Conservation (phyloP, 2,888 invertebrate genomes). For the Laothoe populi region DNA sequence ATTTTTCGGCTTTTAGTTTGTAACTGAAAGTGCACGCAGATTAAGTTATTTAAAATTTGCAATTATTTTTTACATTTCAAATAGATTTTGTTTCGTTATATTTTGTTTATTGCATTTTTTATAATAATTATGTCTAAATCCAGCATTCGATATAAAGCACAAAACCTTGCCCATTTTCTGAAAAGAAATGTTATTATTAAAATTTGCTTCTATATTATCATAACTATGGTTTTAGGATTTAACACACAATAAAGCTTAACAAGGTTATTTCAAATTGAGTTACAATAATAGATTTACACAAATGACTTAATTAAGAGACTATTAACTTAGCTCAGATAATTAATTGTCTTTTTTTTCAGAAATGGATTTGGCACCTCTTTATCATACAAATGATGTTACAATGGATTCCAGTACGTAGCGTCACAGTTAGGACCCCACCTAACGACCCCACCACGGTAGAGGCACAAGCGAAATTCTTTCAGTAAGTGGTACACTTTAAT, state of each 20-base stretch:
- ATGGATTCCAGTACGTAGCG: conserved; percentile 54
- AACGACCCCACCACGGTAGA: conserved; percentile 66
- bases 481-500: conserved; percentile 61
- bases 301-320: too few relatives aligned
- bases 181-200: too few relatives aligned
- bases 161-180: too few relatives aligned
- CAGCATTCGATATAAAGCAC: too few relatives aligned
- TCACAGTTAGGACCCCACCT: conserved; percentile 57
- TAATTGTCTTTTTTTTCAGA: conserved; percentile 53
- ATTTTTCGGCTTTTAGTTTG: not conserved
- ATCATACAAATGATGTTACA: conserved; percentile 55
- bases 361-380: conserved; percentile 67
- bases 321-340: not conserved
- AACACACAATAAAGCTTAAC: too few relatives aligned
- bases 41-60: not conserved
- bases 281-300: too few relatives aligned
- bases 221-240: too few relatives aligned
- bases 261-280: not conserved
- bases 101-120: too few relatives aligned
- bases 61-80: too few relatives aligned
- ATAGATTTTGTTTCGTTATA: too few relatives aligned
- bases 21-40: not conserved
- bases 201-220: too few relatives aligned
- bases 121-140: too few relatives aligned
- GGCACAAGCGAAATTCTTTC: conserved; percentile 80